Evolutionary conservation across 2,113 vertebrate genomes (phyloP).

Genomic region (Hemibagrus wyckioides): DNA sequence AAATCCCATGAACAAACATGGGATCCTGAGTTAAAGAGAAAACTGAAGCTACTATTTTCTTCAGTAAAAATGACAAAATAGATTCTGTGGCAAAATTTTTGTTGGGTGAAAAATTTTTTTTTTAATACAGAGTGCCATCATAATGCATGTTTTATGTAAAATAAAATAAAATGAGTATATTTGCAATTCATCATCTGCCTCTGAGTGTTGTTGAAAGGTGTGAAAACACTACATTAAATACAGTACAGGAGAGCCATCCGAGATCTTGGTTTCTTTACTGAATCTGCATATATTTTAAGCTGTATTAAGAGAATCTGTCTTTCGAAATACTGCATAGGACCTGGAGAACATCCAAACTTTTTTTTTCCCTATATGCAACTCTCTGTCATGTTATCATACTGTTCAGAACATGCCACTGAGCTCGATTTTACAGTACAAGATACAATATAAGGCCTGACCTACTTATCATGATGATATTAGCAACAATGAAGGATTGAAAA

Average conservation of each 20-base stretch:
- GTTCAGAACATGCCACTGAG: background rate
- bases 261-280: conserved; percentile 6
- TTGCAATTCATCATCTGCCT: background rate
- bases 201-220: background rate
- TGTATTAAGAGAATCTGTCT: background rate
- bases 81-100: conserved; percentile 11
- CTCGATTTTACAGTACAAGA: conserved; percentile 12
- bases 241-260: background rate
- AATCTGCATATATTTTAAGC: background rate
- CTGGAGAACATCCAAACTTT: background rate
- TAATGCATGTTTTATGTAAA: too few relatives aligned
- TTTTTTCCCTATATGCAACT: background rate
- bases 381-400: background rate
- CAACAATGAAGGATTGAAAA: conserved; percentile 11
- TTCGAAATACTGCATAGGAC: conserved; percentile 4
- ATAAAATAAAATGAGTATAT: background rate
- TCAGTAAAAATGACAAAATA: background rate
- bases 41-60: background rate
- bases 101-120: background rate
- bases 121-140: conserved; percentile 25
- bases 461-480: background rate
- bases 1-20: background rate
- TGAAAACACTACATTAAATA: background rate
- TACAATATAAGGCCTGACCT: conserved; percentile 18
- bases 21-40: conserved; percentile 22